Base-by-base conservation (phyloP, 2,888 invertebrate species). In the Caradrina clavipalpis region DNA sequence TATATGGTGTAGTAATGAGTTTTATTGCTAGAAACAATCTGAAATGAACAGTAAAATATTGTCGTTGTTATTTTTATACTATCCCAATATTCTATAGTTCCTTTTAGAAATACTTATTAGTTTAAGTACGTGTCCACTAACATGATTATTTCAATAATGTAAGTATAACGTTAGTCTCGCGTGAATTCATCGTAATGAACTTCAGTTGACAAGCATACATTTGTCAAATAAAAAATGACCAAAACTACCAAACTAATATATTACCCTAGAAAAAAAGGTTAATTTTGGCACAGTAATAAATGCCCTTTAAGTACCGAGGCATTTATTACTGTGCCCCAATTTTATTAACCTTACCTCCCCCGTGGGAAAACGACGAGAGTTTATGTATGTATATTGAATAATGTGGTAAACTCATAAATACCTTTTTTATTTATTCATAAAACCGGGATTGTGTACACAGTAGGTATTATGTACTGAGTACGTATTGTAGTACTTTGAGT, bases 181-280 rank as follows among this genome's bases (percentile, higher is more conserved):
- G 63, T 47, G n/a, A 64, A 64, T 59, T 35, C 47, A 59, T 59
- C 21, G 17, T 45, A 45, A 21, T 21, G 8, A n/a, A 58, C 26
- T 26, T 47, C 21, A 47, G 13, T 17, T 45, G 15, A 5, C 17
- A 47, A n/a, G 6, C 2, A 13, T 15, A 13, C 31, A 64, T 59
- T 57, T 35, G 21, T 59, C 31, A 59, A 59, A 35, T n/a, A 58
- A 58, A 63, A 13, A n/a, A 63, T 56, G 19, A 35, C n/a, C 45
- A 17, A 17, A 45, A 45, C 45, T 1, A 39, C 39, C 17, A 4
- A 45, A 45, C 45, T 45, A 45, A 45, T 45, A 45, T 45, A 15
- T 45, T 45, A 45, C 17, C 15, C 1, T 45, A 17, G 45, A 45
- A 45, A 45, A 13, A 45, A 6, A 45, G 17, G 17, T 17, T 45